Conservation (phyloP, 2,888 invertebrate genomes). For the Arenicola marina region DNA sequence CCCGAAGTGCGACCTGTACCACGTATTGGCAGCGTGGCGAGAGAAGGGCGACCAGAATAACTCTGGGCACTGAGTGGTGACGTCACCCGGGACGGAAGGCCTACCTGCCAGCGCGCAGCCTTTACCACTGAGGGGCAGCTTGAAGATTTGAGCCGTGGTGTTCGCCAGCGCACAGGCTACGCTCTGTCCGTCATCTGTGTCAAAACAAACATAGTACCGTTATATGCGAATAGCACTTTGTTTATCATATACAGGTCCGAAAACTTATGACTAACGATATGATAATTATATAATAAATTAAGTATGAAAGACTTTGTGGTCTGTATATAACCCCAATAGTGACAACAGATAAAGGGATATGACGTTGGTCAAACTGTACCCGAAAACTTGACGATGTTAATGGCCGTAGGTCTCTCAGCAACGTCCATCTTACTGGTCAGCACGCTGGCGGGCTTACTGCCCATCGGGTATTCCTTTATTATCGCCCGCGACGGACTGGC, state of each 20-base stretch:
- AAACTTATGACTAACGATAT: not conserved
- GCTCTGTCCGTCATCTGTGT: conserved; percentile 45
- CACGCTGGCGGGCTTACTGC: conserved; percentile 36
- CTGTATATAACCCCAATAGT: no score
- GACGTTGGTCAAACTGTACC: conserved; percentile 22
- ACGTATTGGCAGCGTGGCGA: no score
- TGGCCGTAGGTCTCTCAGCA: conserved; percentile 44
- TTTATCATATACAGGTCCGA: not conserved
- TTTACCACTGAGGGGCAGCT: conserved; percentile 44
- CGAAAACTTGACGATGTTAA: conserved; percentile 38
- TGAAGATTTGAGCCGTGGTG: conserved; percentile 48
- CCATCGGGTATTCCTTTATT: conserved; percentile 41
- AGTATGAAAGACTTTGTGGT: no score
- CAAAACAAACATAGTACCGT: not conserved
- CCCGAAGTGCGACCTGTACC: no score
- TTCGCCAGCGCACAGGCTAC: conserved; percentile 53
- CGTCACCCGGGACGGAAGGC: no score
- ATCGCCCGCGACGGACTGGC: not conserved
- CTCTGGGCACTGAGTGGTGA: no score
- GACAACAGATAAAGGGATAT: no score
- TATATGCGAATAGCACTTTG: not conserved
- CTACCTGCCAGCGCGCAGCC: conserved; percentile 36
- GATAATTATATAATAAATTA: not conserved
- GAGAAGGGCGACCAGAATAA: no score
- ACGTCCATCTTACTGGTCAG: conserved; percentile 39